Conservation (phyloP, 2,888 invertebrate species). For the Amphipyra tragopoginis region DNA sequence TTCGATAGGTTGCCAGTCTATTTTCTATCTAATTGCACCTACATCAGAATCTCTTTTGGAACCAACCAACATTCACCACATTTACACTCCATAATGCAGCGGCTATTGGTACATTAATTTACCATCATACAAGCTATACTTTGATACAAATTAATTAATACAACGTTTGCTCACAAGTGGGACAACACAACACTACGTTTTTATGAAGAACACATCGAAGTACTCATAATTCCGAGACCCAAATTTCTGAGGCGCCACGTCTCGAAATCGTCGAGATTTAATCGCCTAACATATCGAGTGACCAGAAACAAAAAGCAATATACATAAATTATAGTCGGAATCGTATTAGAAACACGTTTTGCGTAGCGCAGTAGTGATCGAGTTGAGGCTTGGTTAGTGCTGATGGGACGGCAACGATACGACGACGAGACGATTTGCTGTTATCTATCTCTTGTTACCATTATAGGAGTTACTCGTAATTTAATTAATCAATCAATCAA, state of each 20-base stretch:
- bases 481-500: no score
- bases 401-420: conserved; percentile 61
- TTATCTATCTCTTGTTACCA: no score
- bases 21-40: no score
- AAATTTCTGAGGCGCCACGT: conserved; percentile 60
- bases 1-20: no score
- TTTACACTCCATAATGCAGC: no score
- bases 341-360: conserved; percentile 79
- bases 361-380: conserved; percentile 83
- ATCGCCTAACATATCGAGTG: conserved; percentile 65
- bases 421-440: conserved; percentile 26
- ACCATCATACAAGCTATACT: no score
- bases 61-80: no score
- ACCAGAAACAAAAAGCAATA: conserved; percentile 75
- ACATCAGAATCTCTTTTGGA: no score
- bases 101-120: no score
- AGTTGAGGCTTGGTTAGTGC: conserved; percentile 53
- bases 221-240: conserved; percentile 55
- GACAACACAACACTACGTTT: conserved; percentile 13
- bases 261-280: conserved; percentile 62
- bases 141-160: no score
- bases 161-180: conserved; percentile 6
- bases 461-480: no score
- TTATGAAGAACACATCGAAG: conserved; percentile 30
- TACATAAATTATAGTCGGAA: conserved; percentile 75